Percentiles rank a stretch among this genome's conserved stretches.
phyloP scores from a whole-genome alignment of 2,888 invertebrate species.

The Lepidochrysops patricia region DNA sequence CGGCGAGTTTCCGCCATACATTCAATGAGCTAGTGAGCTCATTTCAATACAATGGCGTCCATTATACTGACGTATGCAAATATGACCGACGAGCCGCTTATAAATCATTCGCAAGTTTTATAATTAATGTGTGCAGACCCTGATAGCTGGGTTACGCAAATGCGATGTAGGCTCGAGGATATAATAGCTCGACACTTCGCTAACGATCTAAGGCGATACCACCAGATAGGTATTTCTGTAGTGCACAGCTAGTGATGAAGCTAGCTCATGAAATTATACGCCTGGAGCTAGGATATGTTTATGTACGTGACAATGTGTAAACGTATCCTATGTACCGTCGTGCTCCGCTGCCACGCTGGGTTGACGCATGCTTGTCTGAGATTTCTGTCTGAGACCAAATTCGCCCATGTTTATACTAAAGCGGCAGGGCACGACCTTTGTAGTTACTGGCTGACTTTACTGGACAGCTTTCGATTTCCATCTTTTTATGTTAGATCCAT shows the following conservation, averaged over 20 bases:
- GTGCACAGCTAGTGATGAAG: neutral
- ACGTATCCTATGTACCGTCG: neutral
- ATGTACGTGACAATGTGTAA: neutral
- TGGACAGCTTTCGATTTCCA: too few species aligned
- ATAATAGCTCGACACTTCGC: neutral
- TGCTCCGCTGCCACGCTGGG: neutral
- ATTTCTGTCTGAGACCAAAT: too few species aligned
- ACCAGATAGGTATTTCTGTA: neutral
- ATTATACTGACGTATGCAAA: neutral
- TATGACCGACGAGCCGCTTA: neutral
- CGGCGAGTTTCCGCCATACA: neutral
- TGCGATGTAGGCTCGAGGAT: neutral
- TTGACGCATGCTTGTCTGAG: neutral
- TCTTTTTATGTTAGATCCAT: too few species aligned
- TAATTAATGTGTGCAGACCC: neutral
- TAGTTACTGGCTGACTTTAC: neutral
- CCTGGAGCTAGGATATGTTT: neutral
- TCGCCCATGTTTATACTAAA: too few species aligned
- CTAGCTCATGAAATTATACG: neutral
- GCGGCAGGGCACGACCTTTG: neutral
- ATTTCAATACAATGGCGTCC: constrained; percentile 4
- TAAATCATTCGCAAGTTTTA: neutral
- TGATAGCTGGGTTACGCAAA: neutral
- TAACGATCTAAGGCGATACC: neutral
- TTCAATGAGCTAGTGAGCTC: neutral